A percentile compares a stretch with the other conserved stretches of the same genome.
These are phyloP conservation scores for Pantelozetes paolii DNA, from an alignment of 2,888 invertebrate genomes.

Conservation along the genomic window DNA sequence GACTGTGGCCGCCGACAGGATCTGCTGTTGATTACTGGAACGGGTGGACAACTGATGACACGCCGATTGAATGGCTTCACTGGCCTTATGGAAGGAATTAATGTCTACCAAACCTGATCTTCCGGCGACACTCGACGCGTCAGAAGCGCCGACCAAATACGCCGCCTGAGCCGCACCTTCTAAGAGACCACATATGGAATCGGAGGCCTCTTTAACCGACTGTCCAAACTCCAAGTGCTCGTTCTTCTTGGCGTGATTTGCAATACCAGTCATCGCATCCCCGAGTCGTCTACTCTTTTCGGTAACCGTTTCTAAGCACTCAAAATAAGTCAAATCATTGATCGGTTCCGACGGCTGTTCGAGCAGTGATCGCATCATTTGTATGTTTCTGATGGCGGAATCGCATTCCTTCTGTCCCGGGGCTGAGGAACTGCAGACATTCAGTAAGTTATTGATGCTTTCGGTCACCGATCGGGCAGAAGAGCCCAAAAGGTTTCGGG, in stretches of 20 bases:
- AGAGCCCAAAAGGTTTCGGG: constrained; percentile 78
- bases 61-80: constrained; percentile 82
- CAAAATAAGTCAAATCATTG: constrained; percentile 82
- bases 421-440: constrained; percentile 79
- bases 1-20: constrained; percentile 82
- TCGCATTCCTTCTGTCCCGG: constrained; percentile 97
- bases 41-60: constrained; percentile 71
- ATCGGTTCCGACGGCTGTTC: constrained; percentile 82
- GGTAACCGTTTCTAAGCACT: constrained; percentile 84
- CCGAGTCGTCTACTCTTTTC: constrained; percentile 66
- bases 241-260: constrained; percentile 79
- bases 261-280: constrained; percentile 87
- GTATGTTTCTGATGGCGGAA: constrained; percentile 86
- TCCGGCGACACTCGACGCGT: constrained; percentile 81
- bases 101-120: constrained; percentile 83
- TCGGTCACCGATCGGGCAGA: constrained; percentile 84
- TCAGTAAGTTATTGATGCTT: constrained; percentile 82
- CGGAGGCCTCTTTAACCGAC: constrained; percentile 75
- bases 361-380: constrained; percentile 73
- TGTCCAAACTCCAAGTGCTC: constrained; percentile 79
- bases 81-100: constrained; percentile 77
- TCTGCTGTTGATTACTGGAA: constrained; percentile 71
- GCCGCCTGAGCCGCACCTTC: constrained; percentile 90
- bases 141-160: constrained; percentile 88
- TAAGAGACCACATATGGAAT: constrained; percentile 82